Evolutionary conservation across 1,140 invertebrate genomes (phyloP), one percentile per base, ranked within the genome.

Genomic region (Orchestia grillus): DNA sequence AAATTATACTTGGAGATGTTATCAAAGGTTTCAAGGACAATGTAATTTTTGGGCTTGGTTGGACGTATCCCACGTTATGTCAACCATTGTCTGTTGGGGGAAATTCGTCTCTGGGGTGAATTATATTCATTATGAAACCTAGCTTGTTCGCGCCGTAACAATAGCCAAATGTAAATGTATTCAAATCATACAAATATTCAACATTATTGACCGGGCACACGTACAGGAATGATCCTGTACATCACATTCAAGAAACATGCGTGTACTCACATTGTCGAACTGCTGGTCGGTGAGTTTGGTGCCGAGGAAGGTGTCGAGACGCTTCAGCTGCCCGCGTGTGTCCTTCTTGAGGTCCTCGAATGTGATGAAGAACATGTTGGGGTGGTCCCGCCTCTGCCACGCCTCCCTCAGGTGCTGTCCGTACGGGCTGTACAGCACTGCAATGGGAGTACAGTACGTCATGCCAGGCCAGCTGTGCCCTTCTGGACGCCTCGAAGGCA

Each of bases 331-430:
- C 0, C 97, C 97, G 0, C 97, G 97, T 96, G 98, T 97, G 97
- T 99, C 98, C 97, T 98, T 87, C 95, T 96, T 96, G 53, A 96
- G 95, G 40, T 96, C 95, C 44, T 96, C 95, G 23, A 87, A 96
- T 23, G 44, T 99, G 44, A 99, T 97, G 96, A 99, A 98, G 0
- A 99, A 97, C 6, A 99, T 97, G 97, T 99, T 99, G 0, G 98
- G 98, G 92, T 99, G 98, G 96, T 98, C 96, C 96, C 98, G 98
- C n/a, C 97, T 97, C 42, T 98, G 97, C 98, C 98, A 99, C 97
- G 98, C 98, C n/a, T 97, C 98, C 57, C 96, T 95, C 4, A 97
- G 96, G 87, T 97, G 97, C 41, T 92, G 88, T 44, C 91, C 88
- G 47, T 94, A 96, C 15, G 96, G 96, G 57, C 95, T 87, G 57